phyloP scores from a whole-genome alignment of 2,113 vertebrate genomes.

The Castor canadensis region DNA sequence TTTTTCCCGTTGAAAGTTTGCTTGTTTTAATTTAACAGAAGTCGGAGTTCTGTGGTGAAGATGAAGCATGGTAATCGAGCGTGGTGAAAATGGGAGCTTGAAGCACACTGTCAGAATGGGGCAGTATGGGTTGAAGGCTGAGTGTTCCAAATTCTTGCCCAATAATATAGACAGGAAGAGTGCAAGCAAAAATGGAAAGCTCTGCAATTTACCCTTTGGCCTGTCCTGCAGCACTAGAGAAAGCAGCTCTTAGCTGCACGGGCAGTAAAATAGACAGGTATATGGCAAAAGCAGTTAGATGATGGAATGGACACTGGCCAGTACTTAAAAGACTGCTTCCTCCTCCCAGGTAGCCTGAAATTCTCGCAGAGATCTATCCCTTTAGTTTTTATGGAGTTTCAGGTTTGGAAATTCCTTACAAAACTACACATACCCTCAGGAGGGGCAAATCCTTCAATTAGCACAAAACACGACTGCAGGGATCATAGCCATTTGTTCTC shows the following conservation, averaged over 20 bases:
- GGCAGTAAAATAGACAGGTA: not conserved
- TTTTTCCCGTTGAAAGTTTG: constrained; percentile 10
- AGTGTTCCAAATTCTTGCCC: not conserved
- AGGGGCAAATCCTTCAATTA: not conserved
- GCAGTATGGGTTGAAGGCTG: not conserved
- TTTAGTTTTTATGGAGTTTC: not conserved
- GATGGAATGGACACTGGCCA: not conserved
- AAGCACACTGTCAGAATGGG: not conserved
- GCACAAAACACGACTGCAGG: not conserved
- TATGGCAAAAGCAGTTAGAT: not conserved
- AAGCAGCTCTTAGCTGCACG: not conserved
- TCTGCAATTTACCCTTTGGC: not conserved
- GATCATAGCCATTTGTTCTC: not conserved
- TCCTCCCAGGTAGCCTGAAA: not conserved
- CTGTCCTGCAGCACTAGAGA: constrained; percentile 38
- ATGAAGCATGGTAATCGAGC: not conserved
- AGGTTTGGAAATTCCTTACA: not conserved
- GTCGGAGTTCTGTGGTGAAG: not conserved
- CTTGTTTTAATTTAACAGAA: constrained; percentile 53
- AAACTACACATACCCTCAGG: not conserved
- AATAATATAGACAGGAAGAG: constrained; percentile 45
- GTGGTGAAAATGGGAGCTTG: constrained; percentile 5
- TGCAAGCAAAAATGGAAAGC: constrained; percentile 40
- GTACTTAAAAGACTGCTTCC: not conserved
- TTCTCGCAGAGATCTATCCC: not conserved